These are phyloP conservation scores for Knipowitschia caucasica DNA, from an alignment of 2,797 vertebrate species.

Conservation along the genomic window DNA sequence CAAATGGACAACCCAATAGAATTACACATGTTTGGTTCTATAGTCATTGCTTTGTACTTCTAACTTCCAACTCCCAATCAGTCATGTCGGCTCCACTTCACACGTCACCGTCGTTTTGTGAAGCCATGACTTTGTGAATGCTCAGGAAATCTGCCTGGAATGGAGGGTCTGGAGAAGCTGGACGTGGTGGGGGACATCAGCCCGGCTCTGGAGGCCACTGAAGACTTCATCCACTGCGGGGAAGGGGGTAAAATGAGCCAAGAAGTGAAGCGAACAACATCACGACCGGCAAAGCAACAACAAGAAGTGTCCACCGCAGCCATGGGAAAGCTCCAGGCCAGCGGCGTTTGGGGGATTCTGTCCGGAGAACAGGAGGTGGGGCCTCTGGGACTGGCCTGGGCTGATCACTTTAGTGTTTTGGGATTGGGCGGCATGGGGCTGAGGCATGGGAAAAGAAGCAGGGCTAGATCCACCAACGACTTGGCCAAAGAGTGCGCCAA, in stretches of 20 bases:
- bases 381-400: conserved; percentile 73
- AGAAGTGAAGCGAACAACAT: conserved; percentile 47
- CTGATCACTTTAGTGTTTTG: conserved; percentile 80
- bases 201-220: conserved; percentile 94
- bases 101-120: conserved; percentile 16
- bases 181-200: conserved; percentile 89
- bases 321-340: conserved; percentile 72
- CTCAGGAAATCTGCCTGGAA: conserved; percentile 44
- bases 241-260: conserved; percentile 76
- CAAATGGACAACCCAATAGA: not conserved
- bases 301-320: conserved; percentile 64
- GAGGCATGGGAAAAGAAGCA: conserved; percentile 84
- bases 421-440: conserved; percentile 66
- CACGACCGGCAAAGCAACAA: conserved; percentile 58
- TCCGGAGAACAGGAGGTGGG: conserved; percentile 70
- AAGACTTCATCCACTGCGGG: conserved; percentile 90
- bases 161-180: conserved; percentile 89
- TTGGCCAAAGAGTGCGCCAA: conserved; percentile 81
- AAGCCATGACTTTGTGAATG: conserved; percentile 23
- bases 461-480: conserved; percentile 94
- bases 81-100: conserved; percentile 38
- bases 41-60: not conserved
- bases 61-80: conserved; percentile 3
- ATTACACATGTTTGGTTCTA: not conserved
- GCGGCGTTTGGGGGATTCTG: conserved; percentile 74